Evolutionary conservation across 1,140 invertebrate genomes (phyloP).

Genomic region (Littorina saxatilis): DNA sequence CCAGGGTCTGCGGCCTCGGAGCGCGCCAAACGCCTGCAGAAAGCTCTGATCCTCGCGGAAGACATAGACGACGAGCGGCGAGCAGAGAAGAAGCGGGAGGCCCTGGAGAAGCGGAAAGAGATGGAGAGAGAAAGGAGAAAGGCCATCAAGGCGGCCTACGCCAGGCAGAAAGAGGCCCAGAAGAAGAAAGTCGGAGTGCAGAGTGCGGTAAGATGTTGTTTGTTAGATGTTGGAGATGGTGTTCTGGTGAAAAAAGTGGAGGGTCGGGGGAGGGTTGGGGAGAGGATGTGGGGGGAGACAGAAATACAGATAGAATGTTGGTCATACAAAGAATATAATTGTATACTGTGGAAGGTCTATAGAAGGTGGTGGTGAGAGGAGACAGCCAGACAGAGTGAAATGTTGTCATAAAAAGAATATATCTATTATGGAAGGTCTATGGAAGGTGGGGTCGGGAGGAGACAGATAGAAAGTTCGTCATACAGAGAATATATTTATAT

Average conservation of each 20-base stretch:
- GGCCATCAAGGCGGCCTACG: conserved; percentile 67
- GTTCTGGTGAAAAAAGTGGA: not conserved
- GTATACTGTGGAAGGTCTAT: too few relatives aligned
- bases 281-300: not conserved
- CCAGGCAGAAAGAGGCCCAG: conserved; percentile 66
- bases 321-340: not conserved
- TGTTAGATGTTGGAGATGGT: not conserved
- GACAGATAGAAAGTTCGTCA: too few relatives aligned
- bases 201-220: conserved; percentile 40
- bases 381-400: not conserved
- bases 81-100: conserved; percentile 56
- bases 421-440: too few relatives aligned
- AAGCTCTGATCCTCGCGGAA: conserved; percentile 54
- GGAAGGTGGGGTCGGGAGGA: too few relatives aligned
- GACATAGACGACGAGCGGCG: conserved; percentile 64
- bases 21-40: conserved; percentile 52
- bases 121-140: conserved; percentile 71
- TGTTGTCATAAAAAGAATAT: not conserved
- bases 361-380: too few relatives aligned
- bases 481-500: too few relatives aligned
- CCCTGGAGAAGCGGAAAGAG: conserved; percentile 59
- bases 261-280: not conserved
- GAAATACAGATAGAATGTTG: not conserved
- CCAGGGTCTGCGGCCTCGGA: conserved; percentile 63
- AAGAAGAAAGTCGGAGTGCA: conserved; percentile 46